Conservation (phyloP, 2,888 invertebrate species). For the Andrena praecox region DNA sequence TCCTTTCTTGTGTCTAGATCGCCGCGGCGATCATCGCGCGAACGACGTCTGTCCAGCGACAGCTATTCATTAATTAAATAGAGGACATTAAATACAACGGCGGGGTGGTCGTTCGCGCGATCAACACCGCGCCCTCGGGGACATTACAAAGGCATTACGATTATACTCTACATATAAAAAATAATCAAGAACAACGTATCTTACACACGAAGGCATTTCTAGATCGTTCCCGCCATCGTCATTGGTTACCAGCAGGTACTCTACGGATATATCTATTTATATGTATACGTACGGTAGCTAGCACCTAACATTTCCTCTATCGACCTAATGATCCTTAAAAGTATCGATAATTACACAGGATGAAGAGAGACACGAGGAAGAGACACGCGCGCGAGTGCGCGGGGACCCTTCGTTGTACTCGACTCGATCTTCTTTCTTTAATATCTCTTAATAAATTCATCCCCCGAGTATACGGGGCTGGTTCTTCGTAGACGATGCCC, state of each 20-base stretch:
- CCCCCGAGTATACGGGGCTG: not conserved
- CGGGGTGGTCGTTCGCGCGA: conserved; percentile 24
- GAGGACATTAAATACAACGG: conserved; percentile 33
- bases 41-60: not conserved
- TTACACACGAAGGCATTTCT: conserved; percentile 53
- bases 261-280: conserved; percentile 31
- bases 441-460: not conserved
- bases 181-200: conserved; percentile 55
- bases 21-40: conserved; percentile 13
- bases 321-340: conserved; percentile 43
- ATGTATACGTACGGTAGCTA: not conserved
- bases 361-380: conserved; percentile 35
- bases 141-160: conserved; percentile 47
- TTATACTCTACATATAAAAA: conserved; percentile 57
- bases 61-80: conserved; percentile 19
- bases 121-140: not conserved
- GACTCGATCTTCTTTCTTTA: not conserved
- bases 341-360: conserved; percentile 44
- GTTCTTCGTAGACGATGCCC: not conserved
- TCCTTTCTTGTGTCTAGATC: conserved; percentile 10
- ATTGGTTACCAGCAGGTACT: conserved; percentile 12
- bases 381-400: conserved; percentile 24
- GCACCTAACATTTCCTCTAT: conserved; percentile 16
- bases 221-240: conserved; percentile 27
- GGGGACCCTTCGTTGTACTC: not conserved